Percentiles rank a stretch among this genome's conserved stretches.
Evolutionary conservation across 2,113 vertebrate species (phyloP).

Genomic region (Salvelinus alpinus): DNA sequence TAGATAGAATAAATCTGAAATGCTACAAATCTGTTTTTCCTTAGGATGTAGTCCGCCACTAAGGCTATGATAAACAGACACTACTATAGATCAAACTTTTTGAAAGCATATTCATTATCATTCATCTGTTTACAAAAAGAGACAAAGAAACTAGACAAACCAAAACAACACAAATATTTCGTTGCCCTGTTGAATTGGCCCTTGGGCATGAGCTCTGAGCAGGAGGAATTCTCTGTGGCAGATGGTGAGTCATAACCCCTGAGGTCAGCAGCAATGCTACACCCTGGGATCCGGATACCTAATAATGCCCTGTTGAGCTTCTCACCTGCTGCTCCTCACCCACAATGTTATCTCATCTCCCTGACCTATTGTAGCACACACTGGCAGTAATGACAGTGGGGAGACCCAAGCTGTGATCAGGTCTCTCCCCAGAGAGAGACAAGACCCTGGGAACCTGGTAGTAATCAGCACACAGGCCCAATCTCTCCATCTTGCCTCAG

Average conservation of each 20-base stretch:
- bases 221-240: slow-evolving; percentile 69
- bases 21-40: not conserved
- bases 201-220: not conserved
- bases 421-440: slow-evolving; percentile 64
- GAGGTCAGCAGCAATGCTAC: slow-evolving; percentile 72
- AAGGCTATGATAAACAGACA: not conserved
- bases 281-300: slow-evolving; percentile 79
- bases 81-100: not conserved
- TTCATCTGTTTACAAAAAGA: not conserved
- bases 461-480: slow-evolving; percentile 57
- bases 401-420: slow-evolving; percentile 62
- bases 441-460: slow-evolving; percentile 68
- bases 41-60: not conserved
- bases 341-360: slow-evolving; percentile 80
- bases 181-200: not conserved
- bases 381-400: slow-evolving; percentile 69
- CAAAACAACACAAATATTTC: not conserved
- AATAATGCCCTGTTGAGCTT: slow-evolving; percentile 72
- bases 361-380: slow-evolving; percentile 72
- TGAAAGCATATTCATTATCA: not conserved
- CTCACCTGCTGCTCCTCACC: slow-evolving; percentile 72
- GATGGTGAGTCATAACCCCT: slow-evolving; percentile 72
- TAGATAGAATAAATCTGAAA: not conserved
- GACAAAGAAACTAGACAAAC: not conserved
- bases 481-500: slow-evolving; percentile 56